Percentiles rank a stretch among this genome's conserved stretches.
phyloP scores from a whole-genome alignment of 92 coral and sea anemone genomes.

The Phenganax marumi region DNA sequence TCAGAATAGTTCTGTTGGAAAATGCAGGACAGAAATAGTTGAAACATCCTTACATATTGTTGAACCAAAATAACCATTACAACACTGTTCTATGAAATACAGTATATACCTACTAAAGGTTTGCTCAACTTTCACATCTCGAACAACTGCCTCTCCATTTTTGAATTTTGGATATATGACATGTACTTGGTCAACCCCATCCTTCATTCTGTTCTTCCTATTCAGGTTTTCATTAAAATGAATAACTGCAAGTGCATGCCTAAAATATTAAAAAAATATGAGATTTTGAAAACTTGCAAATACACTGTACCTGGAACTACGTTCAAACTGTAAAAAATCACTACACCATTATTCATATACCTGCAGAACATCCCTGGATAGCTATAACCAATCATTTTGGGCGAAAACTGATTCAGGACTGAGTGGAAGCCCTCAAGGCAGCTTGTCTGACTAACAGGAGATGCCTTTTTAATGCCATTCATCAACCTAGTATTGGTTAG shows the following conservation, averaged over 20 bases:
- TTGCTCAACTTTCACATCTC: slow-evolving; percentile 30
- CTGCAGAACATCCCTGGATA: slow-evolving; percentile 24
- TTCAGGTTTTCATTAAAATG: slow-evolving; percentile 39
- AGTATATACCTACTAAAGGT: slow-evolving; percentile 24
- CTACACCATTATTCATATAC: no score
- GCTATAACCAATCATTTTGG: slow-evolving; percentile 7
- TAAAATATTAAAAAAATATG: slow-evolving; percentile 21
- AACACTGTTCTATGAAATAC: no score
- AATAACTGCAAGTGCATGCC: slow-evolving; percentile 45
- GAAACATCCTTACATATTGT: no score
- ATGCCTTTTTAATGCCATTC: background rate
- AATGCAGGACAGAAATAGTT: no score
- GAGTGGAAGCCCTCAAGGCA: slow-evolving; percentile 7
- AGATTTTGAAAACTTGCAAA: background rate
- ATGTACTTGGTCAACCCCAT: slow-evolving; percentile 24
- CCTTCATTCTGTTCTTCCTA: slow-evolving; percentile 29
- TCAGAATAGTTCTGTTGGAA: no score
- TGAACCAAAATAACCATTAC: no score
- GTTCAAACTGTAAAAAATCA: no score
- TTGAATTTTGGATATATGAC: slow-evolving; percentile 48
- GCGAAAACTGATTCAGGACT: background rate
- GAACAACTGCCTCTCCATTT: slow-evolving; percentile 47
- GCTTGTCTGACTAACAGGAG: background rate
- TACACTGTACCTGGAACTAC: no score
- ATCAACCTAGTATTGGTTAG: background rate